Percentiles rank a stretch among this genome's conserved stretches.
phyloP scores from a whole-genome alignment of 2,113 vertebrate genomes.

The Piaya cayana region DNA sequence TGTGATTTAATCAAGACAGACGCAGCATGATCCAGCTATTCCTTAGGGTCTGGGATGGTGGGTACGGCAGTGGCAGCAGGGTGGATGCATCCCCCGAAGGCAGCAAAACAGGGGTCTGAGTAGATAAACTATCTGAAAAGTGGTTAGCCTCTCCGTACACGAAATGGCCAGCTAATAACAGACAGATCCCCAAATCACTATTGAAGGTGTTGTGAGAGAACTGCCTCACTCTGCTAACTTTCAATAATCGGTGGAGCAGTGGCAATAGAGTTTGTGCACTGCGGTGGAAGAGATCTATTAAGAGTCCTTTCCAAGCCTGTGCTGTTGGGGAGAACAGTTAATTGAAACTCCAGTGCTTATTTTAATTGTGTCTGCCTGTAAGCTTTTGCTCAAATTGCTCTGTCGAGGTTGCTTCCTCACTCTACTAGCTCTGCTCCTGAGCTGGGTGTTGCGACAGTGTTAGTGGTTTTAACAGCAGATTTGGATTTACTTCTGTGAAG shows the following conservation, averaged over 20 bases:
- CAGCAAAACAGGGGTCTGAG: not conserved
- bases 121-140: not conserved
- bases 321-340: slow-evolving; percentile 58
- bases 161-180: slow-evolving; percentile 6
- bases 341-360: slow-evolving; percentile 64
- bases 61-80: not conserved
- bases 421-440: not conserved
- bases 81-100: accelerated
- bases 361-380: slow-evolving; percentile 59
- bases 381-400: slow-evolving; percentile 12
- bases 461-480: not conserved
- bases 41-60: not conserved
- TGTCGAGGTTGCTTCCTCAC: not conserved
- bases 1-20: not conserved
- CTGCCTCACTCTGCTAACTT: slow-evolving; percentile 66
- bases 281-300: slow-evolving; percentile 72
- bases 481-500: not conserved
- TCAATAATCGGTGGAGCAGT: slow-evolving; percentile 41
- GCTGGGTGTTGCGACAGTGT: not conserved
- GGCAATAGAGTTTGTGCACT: slow-evolving; percentile 71
- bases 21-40: not conserved
- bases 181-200: slow-evolving; percentile 33
- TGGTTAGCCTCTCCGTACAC: not conserved
- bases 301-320: slow-evolving; percentile 34
- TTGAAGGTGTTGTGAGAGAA: slow-evolving; percentile 52